A percentile compares a stretch with the other conserved stretches of the same genome.
These are phyloP conservation scores for Nicator chloris DNA, from an alignment of 2,113 vertebrate species.

Conservation along the genomic window DNA sequence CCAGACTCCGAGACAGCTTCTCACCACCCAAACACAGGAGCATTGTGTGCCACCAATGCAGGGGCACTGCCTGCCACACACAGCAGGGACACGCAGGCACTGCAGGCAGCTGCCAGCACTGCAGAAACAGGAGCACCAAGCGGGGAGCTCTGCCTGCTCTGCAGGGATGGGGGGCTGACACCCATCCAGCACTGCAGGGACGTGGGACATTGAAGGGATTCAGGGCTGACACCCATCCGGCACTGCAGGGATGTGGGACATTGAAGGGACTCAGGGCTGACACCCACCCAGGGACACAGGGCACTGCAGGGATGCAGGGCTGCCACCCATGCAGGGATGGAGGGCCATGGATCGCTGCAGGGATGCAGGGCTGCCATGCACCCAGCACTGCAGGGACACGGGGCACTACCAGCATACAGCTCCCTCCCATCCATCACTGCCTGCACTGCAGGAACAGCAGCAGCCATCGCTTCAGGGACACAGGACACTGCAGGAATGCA, in stretches of 20 bases:
- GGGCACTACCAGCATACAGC: not conserved
- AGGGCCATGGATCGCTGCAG: not conserved
- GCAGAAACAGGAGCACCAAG: not conserved
- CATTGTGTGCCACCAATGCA: slow-evolving; percentile 16
- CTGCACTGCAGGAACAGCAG: not conserved
- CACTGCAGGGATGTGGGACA: not conserved
- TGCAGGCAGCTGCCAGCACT: not conserved
- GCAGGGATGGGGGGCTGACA: not conserved
- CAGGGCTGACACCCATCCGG: not conserved
- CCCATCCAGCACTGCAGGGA: not conserved
- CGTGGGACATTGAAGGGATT: not conserved
- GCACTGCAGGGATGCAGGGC: not conserved
- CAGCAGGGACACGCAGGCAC: not conserved
- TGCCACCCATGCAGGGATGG: not conserved
- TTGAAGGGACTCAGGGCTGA: not conserved
- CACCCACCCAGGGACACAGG: too few relatives aligned
- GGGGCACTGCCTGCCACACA: slow-evolving; percentile 2
- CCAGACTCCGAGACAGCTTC: not conserved
- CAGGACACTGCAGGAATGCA: not conserved
- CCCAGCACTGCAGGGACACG: not conserved
- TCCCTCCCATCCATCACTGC: not conserved
- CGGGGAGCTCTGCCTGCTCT: not conserved
- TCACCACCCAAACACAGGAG: slow-evolving; percentile 18
- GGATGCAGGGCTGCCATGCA: not conserved
- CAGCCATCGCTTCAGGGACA: not conserved